Evolutionary conservation across 1,140 invertebrate species (phyloP), one percentile per base, ranked within the genome.

Genomic region (Ips nitidus): DNA sequence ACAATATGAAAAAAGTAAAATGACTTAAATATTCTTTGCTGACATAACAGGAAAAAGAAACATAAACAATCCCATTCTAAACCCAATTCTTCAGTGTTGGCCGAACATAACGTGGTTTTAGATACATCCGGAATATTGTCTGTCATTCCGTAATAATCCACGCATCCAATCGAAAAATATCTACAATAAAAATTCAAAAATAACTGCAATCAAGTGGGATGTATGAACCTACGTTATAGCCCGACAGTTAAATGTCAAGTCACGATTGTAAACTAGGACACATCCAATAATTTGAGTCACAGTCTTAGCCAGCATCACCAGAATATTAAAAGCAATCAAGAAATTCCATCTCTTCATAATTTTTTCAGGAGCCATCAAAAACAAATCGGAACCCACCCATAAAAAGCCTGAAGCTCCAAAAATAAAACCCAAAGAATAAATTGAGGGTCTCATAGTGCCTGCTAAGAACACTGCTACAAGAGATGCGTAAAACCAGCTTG

Each of bases 1-100:
- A 71, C 69, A 6, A 71, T 42, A 41, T 66, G 69, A 22, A 71
- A 45, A 56, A 71, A 71, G 43, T 71, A 41, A 41, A 42, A 71
- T 8, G 56, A 53, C 22, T 71, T 66, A 7, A 71, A 71, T 6
- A 71, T 60, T n/a, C 69, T 4, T 41, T 66, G 62, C 55, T 71
- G 69, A 38, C 42, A 5, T 6, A 66, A 53, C 2, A 71, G 52
- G 41, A 57, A 71, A 36, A 59, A 65, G 22, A 71, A 71, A 38
- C 56, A 66, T 7, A 60, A 6, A 22, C 45, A 55, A 38, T 71
- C 63, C 62, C 63, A 71, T 0, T 22, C 62, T 3, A 60, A 2
- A 2, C 63, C 69, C 41, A 71, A 37, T 2, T 1, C 37, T 4
- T 59, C 39, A 36, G 52, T 2, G 2, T 40, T 7, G 1, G 55